Evolutionary conservation across 2,797 vertebrate genomes (phyloP).

Genomic region (Sitta carolinensis): DNA sequence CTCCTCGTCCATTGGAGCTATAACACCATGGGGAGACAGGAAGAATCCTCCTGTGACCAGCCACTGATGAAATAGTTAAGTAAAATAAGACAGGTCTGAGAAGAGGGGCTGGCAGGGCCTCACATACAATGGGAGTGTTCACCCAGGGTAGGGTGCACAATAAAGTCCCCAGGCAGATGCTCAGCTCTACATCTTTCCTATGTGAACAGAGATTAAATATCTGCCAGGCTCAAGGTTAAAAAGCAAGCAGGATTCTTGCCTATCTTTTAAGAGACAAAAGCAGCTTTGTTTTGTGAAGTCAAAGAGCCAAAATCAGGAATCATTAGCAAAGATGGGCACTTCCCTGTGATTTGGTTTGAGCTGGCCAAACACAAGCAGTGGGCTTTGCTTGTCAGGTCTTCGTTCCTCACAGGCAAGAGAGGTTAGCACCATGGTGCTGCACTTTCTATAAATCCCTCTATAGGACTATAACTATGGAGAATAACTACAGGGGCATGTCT

Average conservation of each 20-base stretch:
- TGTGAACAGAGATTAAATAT: not conserved
- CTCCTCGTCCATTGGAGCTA: not conserved
- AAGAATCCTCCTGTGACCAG: not conserved
- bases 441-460: not conserved
- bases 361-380: not conserved
- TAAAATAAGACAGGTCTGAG: not conserved
- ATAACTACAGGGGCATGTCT: not conserved
- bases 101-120: not conserved
- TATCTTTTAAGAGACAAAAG: not conserved
- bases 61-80: not conserved
- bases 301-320: not conserved
- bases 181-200: not conserved
- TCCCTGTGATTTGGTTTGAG: fast-evolving
- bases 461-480: not conserved
- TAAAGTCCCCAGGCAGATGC: not conserved
- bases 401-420: not conserved
- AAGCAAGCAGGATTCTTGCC: not conserved
- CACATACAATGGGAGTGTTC: not conserved
- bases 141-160: not conserved
- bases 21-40: not conserved
- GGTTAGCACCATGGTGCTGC: no score
- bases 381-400: not conserved
- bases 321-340: not conserved
- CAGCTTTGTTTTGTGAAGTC: not conserved
- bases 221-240: not conserved